Evolutionary conservation across 2,113 vertebrate genomes (phyloP).

Genomic region (Larimichthys crocea): DNA sequence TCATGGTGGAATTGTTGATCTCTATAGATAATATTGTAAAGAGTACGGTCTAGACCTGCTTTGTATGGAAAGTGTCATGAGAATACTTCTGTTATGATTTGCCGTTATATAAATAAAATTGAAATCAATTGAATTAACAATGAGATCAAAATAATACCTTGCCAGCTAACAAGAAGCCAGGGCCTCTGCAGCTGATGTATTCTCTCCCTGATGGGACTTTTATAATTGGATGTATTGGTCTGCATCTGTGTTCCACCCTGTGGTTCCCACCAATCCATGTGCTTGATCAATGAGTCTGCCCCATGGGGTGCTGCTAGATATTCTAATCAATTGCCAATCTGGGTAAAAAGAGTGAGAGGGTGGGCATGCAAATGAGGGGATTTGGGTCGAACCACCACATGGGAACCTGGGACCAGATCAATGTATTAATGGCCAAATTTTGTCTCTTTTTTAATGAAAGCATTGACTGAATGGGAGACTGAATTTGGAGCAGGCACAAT

Average conservation of each 20-base stretch:
- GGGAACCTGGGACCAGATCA: constrained; percentile 55
- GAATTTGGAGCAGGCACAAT: not conserved
- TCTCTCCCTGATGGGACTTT: constrained; percentile 41
- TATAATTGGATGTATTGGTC: constrained; percentile 70
- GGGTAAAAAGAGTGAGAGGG: constrained; percentile 39
- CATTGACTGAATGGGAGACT: not conserved
- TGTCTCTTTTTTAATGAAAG: constrained; percentile 34
- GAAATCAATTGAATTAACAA: not conserved
- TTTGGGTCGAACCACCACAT: constrained; percentile 50
- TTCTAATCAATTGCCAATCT: constrained; percentile 70
- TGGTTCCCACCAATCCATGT: constrained; percentile 66
- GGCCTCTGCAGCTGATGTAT: constrained; percentile 13
- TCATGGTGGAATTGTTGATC: no score
- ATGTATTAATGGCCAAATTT: constrained; percentile 61
- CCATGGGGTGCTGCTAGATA: constrained; percentile 42
- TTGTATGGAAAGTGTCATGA: no score
- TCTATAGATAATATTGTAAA: no score
- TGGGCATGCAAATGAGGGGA: constrained; percentile 62
- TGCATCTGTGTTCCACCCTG: constrained; percentile 64
- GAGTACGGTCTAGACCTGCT: no score
- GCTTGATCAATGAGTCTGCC: constrained; percentile 58
- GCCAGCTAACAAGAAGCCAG: constrained; percentile 4
- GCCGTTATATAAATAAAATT: no score
- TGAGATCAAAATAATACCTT: not conserved
- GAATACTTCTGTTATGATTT: no score